A percentile compares a stretch with the other conserved stretches of the same genome.
Conservation (phyloP, 2,113 vertebrate genomes). For the Ceyx cyanopectus region DNA sequence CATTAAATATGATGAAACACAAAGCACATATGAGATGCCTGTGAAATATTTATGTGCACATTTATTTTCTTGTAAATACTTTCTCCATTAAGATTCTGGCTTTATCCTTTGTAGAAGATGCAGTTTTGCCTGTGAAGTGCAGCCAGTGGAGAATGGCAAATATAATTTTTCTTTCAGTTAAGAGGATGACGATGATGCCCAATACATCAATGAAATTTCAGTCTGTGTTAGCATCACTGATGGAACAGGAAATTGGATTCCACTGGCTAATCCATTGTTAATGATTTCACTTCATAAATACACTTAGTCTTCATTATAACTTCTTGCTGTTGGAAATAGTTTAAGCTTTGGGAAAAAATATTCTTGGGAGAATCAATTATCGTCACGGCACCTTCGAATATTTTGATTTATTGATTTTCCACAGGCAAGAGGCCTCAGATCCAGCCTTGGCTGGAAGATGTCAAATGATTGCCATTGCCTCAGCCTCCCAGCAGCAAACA, state of each 20-base stretch:
- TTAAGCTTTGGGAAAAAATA: slow-evolving; percentile 64
- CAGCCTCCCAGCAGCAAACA: not conserved
- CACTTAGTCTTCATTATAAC: slow-evolving; percentile 73
- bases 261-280: slow-evolving; percentile 74
- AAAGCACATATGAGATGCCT: not conserved
- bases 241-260: slow-evolving; percentile 76
- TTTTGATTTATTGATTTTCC: slow-evolving; percentile 57
- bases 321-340: slow-evolving; percentile 65
- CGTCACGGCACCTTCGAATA: slow-evolving; percentile 40
- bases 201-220: slow-evolving; percentile 61
- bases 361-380: slow-evolving; percentile 66
- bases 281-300: slow-evolving; percentile 75
- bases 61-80: slow-evolving; percentile 47
- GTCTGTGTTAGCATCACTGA: slow-evolving; percentile 47
- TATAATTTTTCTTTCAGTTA: slow-evolving; percentile 44
- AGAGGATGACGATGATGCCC: slow-evolving; percentile 40
- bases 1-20: slow-evolving; percentile 35
- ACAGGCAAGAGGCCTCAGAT: slow-evolving; percentile 15
- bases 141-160: slow-evolving; percentile 43
- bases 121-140: slow-evolving; percentile 7
- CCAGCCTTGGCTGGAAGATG: not conserved
- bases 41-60: slow-evolving; percentile 55
- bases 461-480: not conserved
- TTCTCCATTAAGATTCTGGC: slow-evolving; percentile 37
- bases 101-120: slow-evolving; percentile 8